Percentiles rank a stretch among this genome's conserved stretches.
Conservation (phyloP, 1,140 invertebrate genomes). For the Pantala flavescens region DNA sequence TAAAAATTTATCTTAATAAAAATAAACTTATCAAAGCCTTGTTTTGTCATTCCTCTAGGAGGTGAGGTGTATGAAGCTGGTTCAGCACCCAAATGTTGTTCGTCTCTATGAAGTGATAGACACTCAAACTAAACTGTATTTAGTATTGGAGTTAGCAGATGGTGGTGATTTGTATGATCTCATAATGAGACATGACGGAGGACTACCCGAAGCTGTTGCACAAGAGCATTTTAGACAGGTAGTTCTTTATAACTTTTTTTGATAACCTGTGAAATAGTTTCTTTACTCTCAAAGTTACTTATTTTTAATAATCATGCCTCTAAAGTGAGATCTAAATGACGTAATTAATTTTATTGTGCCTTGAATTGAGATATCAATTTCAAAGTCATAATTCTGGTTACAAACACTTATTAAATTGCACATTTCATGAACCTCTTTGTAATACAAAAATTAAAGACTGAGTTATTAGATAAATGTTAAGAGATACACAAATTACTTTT, state of each 20-base stretch:
- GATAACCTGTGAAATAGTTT: too few species aligned
- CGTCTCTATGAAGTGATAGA: conserved; percentile 98
- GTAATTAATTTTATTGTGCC: too few species aligned
- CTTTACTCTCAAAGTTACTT: too few species aligned
- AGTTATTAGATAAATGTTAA: too few species aligned
- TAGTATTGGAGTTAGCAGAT: conserved; percentile 96
- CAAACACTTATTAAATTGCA: too few species aligned
- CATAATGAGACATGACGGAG: conserved; percentile 91
- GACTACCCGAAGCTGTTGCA: conserved; percentile 57
- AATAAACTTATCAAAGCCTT: neutral
- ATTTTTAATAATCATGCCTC: too few species aligned
- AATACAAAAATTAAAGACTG: too few species aligned
- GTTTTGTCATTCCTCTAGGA: conserved; percentile 51
- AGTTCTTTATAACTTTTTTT: neutral
- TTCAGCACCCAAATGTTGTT: conserved; percentile 98
- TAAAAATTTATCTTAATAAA: too few species aligned
- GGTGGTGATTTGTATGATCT: conserved; percentile 98
- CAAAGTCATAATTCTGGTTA: too few species aligned
- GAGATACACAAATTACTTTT: conserved; percentile 18
- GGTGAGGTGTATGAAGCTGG: conserved; percentile 96
- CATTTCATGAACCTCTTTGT: too few species aligned
- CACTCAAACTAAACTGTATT: conserved; percentile 89
- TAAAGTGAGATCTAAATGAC: too few species aligned
- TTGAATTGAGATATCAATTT: too few species aligned
- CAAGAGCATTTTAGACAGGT: conserved; percentile 75